Evolutionary conservation across 64 coral and sea anemone genomes (phyloP).

Genomic region (Orbicella faveolata): DNA sequence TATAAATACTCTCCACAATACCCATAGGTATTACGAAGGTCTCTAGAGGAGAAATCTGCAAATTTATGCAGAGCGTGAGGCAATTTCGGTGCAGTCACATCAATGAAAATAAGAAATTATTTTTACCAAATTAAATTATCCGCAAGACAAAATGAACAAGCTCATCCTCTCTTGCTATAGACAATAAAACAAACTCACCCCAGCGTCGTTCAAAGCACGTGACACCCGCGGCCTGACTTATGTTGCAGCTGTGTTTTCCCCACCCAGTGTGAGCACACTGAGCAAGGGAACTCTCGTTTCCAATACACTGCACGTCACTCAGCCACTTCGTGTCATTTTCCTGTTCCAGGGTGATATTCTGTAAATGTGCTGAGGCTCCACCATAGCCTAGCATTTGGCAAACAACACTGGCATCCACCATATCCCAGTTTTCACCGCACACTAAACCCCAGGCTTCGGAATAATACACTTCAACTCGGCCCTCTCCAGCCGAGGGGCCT

Average conservation of each 20-base stretch:
- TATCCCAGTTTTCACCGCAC: slow-evolving; percentile 18
- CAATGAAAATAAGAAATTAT: neutral
- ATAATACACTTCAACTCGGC: slow-evolving; percentile 24
- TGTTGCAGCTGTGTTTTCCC: neutral
- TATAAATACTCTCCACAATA: no score
- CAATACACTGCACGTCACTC: slow-evolving; percentile 4
- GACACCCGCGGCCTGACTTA: slow-evolving; percentile 15
- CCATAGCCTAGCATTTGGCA: slow-evolving; percentile 13
- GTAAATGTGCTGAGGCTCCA: neutral
- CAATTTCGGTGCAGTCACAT: no score
- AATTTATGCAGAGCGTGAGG: no score
- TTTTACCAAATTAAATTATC: neutral
- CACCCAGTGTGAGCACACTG: slow-evolving; percentile 3
- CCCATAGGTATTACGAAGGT: no score
- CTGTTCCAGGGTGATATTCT: slow-evolving; percentile 13
- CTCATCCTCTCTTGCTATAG: neutral
- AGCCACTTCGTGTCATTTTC: slow-evolving; percentile 17
- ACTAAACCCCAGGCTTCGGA: slow-evolving; percentile 15
- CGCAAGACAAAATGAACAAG: no score
- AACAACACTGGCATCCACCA: slow-evolving; percentile 21
- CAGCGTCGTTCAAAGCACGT: neutral
- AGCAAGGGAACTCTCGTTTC: slow-evolving; percentile 20
- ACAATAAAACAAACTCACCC: neutral
- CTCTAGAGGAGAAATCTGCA: no score
- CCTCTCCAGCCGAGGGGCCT: neutral